A percentile compares a stretch with the other conserved stretches of the same genome.
These are phyloP conservation scores for Epirrhoe tristata DNA, from an alignment of 2,888 invertebrate species.

Conservation along the genomic window DNA sequence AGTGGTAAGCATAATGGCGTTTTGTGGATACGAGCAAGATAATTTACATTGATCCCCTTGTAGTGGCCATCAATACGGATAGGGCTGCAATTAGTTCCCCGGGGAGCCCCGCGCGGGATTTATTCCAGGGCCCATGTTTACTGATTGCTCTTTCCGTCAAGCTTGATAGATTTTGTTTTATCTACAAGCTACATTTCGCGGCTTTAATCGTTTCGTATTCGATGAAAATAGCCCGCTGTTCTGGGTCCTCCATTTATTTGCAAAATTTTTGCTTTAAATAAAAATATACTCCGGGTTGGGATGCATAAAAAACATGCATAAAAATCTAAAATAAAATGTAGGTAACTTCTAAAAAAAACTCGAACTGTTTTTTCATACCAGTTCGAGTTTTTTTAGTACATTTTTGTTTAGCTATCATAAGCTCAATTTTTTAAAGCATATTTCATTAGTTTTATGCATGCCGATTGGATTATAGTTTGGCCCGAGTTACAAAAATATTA, in stretches of 20 bases:
- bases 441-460: no score
- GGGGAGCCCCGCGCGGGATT: conserved; percentile 68
- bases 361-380: no score
- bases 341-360: no score
- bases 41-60: conserved; percentile 77
- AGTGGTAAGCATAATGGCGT: conserved; percentile 66
- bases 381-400: no score
- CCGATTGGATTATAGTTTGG: no score
- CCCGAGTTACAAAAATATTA: no score
- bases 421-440: no score
- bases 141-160: conserved; percentile 58
- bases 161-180: conserved; percentile 30
- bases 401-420: no score
- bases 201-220: background rate
- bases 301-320: no score
- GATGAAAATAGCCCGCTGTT: background rate
- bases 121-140: conserved; percentile 72
- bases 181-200: conserved; percentile 3
- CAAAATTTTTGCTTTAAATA: no score
- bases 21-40: conserved; percentile 66
- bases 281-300: no score
- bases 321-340: background rate
- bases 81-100: conserved; percentile 81
- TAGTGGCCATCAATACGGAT: conserved; percentile 79
- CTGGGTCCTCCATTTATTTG: background rate